These are phyloP conservation scores for Montifringilla adamsi DNA, from an alignment of 2,113 vertebrate genomes.

Conservation along the genomic window DNA sequence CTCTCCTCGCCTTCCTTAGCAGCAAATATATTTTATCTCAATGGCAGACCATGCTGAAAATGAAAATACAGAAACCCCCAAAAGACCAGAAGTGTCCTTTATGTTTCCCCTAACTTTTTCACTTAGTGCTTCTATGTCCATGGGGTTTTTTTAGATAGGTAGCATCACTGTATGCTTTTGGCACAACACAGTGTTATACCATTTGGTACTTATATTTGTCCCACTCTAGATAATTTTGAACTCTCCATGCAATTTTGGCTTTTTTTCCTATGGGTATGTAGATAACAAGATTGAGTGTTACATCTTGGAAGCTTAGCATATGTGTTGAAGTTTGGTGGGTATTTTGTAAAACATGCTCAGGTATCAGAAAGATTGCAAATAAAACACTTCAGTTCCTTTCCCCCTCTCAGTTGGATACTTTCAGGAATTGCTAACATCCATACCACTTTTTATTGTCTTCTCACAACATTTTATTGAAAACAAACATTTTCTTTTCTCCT, in stretches of 20 bases:
- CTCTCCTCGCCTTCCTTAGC: not conserved
- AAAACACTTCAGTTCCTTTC: not conserved
- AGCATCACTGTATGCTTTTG: not conserved
- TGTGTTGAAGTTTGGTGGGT: not conserved
- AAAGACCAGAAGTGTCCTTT: not conserved
- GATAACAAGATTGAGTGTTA: not conserved
- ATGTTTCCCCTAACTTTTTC: not conserved
- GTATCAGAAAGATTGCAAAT: not conserved
- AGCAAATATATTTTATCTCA: not conserved
- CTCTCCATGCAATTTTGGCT: not conserved
- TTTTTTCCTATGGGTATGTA: not conserved
- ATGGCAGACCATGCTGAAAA: not conserved
- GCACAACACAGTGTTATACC: not conserved
- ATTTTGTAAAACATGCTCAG: not conserved
- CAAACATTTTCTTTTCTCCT: not conserved
- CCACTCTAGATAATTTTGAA: not conserved
- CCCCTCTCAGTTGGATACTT: not conserved
- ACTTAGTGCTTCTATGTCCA: not conserved
- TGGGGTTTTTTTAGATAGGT: not conserved
- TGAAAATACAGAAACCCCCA: not conserved
- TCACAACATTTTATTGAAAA: not conserved
- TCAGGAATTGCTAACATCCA: not conserved
- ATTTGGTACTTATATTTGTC: not conserved
- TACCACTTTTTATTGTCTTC: not conserved
- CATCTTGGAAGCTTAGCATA: not conserved